Base-by-base conservation (phyloP, 1,140 invertebrate genomes). In the Leucophenga varia region DNA sequence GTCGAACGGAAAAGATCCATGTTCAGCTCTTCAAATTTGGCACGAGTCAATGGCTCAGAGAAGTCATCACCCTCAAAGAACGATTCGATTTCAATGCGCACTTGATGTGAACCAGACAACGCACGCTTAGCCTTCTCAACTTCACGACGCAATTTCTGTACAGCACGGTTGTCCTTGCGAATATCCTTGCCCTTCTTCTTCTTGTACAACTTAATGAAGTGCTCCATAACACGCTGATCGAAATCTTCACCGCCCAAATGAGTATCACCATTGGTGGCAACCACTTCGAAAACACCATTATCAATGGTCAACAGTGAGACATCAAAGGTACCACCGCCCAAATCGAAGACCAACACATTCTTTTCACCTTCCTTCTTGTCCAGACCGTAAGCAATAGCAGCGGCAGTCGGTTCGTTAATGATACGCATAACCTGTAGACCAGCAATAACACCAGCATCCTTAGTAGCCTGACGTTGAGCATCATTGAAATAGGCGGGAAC, bases 331-430 rank as follows among this genome's bases (percentile, higher is more conserved):
- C 97, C 97, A 80, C 97, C 97, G 74, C 97, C 97, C 75, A 99
- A 84, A 84, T 99, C 97, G 76, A 98, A 99, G 1, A 99, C 96
- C 22, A 99, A 80, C 28, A 99, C 94, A 67, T 99, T 99, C 79
- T 97, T 97, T 77, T 99, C 97, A 37, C 96, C 95, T 51, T 97
- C 95, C 75, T 95, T 97, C 79, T 99, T 99, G 80, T 99, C 97
- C 52, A 99, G 82, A 79, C 97, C 97, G 69, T 99, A 99, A 49
- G 97, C 97, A 79, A 99, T 98, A 50, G 97, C 97, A 43, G 97
- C 97, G 4, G 97, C 97, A 20, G 97, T 99, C n/a, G 97, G 97
- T 76, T 99, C 97, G 75, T 99, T 99, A 72, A 99, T 99, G 63
- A 99, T 99, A 78, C 97, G 87, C 92, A 99, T 95, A 2, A 99